Conservation (phyloP, 92 coral and sea anemone species). For the Porites cylindrica region DNA sequence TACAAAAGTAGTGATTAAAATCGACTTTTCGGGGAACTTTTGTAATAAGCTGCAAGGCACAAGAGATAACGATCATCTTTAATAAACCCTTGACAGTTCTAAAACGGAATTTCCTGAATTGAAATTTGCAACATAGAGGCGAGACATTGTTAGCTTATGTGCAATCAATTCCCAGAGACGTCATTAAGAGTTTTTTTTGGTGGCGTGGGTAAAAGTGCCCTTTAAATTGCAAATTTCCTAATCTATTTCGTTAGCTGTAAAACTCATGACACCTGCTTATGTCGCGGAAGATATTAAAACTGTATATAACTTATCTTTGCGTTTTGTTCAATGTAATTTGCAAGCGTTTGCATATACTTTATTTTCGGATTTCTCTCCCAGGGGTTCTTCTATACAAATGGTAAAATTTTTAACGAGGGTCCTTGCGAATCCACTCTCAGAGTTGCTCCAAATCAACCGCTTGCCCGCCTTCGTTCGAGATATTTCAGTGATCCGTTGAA, state of each 20-base stretch:
- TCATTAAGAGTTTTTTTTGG: neutral
- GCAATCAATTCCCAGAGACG: neutral
- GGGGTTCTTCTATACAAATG: neutral
- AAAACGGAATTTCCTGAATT: neutral
- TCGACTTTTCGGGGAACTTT: neutral
- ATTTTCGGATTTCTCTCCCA: neutral
- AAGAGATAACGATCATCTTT: neutral
- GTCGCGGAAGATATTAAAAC: slow-evolving; percentile 6
- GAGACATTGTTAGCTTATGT: neutral
- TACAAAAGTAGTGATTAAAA: slow-evolving; percentile 27
- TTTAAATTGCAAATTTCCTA: slow-evolving; percentile 15
- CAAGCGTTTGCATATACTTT: neutral
- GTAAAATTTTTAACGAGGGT: neutral
- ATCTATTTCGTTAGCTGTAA: neutral
- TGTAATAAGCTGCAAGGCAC: neutral
- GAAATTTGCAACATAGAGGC: neutral
- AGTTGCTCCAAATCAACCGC: neutral
- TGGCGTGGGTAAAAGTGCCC: neutral
- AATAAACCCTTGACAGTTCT: neutral
- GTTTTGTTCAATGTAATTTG: slow-evolving; percentile 13
- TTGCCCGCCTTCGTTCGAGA: neutral
- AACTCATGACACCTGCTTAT: slow-evolving; percentile 21
- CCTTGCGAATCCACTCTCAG: neutral
- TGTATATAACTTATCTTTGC: slow-evolving; percentile 4
- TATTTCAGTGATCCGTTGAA: neutral